Evolutionary conservation across 2,797 vertebrate genomes (phyloP).

Genomic region (Paedocypris micromegethes): DNA sequence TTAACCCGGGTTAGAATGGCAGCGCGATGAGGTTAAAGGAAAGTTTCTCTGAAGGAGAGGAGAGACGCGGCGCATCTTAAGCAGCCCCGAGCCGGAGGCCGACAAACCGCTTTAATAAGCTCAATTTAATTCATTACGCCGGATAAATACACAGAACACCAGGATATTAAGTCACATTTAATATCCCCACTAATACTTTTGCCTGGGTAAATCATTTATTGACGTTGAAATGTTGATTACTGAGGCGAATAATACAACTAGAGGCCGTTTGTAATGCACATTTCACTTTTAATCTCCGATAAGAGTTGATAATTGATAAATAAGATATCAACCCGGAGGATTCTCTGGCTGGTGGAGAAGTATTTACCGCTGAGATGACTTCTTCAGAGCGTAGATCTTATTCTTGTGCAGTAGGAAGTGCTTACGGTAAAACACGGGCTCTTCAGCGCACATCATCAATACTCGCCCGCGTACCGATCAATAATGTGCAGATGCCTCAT

Average conservation of each 20-base stretch:
- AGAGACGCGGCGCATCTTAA: constrained; percentile 52
- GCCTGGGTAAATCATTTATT: constrained; percentile 52
- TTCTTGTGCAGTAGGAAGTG: constrained; percentile 21
- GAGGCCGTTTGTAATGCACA: constrained; percentile 44
- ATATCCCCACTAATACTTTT: constrained; percentile 38
- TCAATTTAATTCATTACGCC: constrained; percentile 62
- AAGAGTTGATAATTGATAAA: constrained; percentile 43
- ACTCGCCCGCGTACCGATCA: constrained; percentile 35
- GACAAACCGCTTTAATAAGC: constrained; percentile 72
- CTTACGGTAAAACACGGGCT: constrained; percentile 38
- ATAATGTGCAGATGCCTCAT: constrained; percentile 31
- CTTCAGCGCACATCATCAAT: constrained; percentile 31
- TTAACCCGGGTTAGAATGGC: constrained; percentile 48
- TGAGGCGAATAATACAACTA: constrained; percentile 43
- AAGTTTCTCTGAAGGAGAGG: constrained; percentile 50
- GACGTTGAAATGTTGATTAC: constrained; percentile 52
- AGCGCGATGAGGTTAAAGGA: constrained; percentile 49
- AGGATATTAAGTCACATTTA: constrained; percentile 55
- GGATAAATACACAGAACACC: constrained; percentile 67
- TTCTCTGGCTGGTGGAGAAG: constrained; percentile 37
- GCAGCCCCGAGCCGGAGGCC: constrained; percentile 62
- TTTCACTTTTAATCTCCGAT: constrained; percentile 41
- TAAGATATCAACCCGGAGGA: constrained; percentile 43
- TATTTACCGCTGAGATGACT: constrained; percentile 34
- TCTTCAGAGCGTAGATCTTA: constrained; percentile 16